Evolutionary conservation across 2,113 vertebrate genomes (phyloP).

Genomic region (Aptenodytes forsteri): DNA sequence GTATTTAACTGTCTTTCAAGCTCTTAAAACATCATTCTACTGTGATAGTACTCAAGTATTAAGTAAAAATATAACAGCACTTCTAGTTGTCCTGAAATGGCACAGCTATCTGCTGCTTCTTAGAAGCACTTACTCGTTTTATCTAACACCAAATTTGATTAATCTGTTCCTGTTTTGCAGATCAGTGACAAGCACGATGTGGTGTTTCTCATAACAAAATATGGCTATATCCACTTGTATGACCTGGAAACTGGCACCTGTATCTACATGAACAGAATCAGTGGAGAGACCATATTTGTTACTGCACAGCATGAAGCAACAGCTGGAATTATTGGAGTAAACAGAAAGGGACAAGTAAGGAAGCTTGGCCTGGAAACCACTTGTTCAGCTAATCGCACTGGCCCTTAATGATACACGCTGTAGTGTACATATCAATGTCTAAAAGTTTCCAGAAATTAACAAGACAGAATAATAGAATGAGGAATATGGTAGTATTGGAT

Average conservation of each 20-base stretch:
- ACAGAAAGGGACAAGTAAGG: constrained; percentile 96
- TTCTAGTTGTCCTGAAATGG: background rate
- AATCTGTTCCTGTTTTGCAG: constrained; percentile 68
- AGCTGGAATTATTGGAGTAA: constrained; percentile 97
- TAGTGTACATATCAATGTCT: background rate
- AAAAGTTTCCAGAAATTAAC: background rate
- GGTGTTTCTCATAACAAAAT: constrained; percentile 97
- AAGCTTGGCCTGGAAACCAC: background rate
- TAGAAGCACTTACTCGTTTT: background rate
- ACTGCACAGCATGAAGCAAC: constrained; percentile 96
- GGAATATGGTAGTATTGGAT: background rate
- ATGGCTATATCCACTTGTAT: constrained; percentile 97
- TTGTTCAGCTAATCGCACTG: background rate
- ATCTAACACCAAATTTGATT: background rate
- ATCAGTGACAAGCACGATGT: constrained; percentile 97
- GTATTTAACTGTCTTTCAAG: background rate
- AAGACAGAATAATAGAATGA: background rate
- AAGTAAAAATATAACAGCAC: background rate
- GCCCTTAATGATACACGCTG: background rate
- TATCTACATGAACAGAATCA: constrained; percentile 99
- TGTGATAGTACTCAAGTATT: background rate
- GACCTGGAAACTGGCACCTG: constrained; percentile 98
- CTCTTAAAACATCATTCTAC: background rate
- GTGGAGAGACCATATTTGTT: constrained; percentile 98
- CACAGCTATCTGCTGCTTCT: background rate